These are phyloP conservation scores for Agrilus mali DNA, from an alignment of 2,888 invertebrate species.

Conservation along the genomic window DNA sequence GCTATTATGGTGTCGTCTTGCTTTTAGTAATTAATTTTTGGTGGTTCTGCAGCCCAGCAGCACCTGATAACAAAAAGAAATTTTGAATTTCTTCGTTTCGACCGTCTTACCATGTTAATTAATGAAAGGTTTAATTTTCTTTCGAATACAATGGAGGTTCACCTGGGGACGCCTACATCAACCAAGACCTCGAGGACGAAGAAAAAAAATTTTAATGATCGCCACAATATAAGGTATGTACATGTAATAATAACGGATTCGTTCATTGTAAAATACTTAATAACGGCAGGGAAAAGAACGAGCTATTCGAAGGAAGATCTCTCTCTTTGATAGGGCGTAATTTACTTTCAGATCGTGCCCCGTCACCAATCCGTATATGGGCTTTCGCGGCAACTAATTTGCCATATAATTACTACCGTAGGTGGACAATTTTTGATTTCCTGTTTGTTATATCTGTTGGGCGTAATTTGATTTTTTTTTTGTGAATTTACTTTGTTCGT, in stretches of 20 bases:
- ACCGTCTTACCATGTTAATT: too few species aligned
- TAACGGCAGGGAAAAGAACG: slow-evolving; percentile 2
- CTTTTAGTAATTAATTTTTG: too few species aligned
- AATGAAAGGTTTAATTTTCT: too few species aligned
- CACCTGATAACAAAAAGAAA: too few species aligned
- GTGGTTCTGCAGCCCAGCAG: too few species aligned
- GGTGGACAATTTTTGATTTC: slow-evolving; percentile 7
- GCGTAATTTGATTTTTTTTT: neutral
- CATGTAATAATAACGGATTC: slow-evolving; percentile 1
- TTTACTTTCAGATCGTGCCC: slow-evolving; percentile 8
- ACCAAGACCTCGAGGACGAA: too few species aligned
- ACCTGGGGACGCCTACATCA: too few species aligned
- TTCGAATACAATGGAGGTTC: too few species aligned
- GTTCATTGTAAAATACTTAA: neutral
- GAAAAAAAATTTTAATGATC: neutral
- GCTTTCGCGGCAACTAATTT: slow-evolving; percentile 8
- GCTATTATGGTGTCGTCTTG: too few species aligned
- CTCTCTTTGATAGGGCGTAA: slow-evolving; percentile 7
- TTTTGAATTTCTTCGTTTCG: too few species aligned
- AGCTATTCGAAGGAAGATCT: slow-evolving; percentile 4
- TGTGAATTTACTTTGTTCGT: too few species aligned
- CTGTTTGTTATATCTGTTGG: slow-evolving; percentile 2
- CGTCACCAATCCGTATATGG: slow-evolving; percentile 8
- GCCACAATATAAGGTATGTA: neutral
- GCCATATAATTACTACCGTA: slow-evolving; percentile 9